A percentile compares a stretch with the other conserved stretches of the same genome.
Conservation (phyloP, 92 coral and sea anemone genomes). For the Parazoanthus atlanticus region DNA sequence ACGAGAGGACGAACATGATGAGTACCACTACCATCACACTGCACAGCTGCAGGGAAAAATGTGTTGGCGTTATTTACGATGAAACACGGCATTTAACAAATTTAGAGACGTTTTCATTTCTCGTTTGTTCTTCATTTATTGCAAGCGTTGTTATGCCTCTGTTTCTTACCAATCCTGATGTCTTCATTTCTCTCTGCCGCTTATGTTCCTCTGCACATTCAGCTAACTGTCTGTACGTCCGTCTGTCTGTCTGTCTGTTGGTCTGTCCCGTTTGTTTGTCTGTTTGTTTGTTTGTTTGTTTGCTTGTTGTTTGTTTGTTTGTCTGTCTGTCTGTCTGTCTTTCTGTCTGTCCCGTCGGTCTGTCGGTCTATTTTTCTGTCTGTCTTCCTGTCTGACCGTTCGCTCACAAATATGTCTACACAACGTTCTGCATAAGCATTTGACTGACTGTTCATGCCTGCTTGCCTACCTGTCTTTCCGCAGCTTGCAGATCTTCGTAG, state of each 20-base stretch:
- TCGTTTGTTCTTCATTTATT: not conserved
- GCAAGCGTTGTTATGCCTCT: not conserved
- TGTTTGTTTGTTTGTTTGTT: not conserved
- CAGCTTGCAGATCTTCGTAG: too few species aligned
- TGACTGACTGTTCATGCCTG: not conserved
- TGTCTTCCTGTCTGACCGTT: not conserved
- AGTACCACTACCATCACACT: slow-evolving; percentile 69
- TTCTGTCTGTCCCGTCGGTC: not conserved
- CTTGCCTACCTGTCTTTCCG: too few species aligned
- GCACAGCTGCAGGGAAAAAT: slow-evolving; percentile 60
- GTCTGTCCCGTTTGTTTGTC: not conserved
- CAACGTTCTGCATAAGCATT: not conserved
- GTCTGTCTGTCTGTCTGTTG: not conserved
- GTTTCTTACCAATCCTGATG: not conserved
- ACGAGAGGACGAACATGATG: slow-evolving; percentile 76
- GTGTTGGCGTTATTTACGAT: not conserved
- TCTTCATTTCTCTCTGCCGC: not conserved
- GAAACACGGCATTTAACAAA: too few species aligned
- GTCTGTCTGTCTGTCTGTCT: not conserved
- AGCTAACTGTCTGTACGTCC: not conserved
- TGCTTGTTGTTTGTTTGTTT: not conserved
- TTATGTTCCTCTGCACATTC: not conserved
- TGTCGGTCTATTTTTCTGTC: not conserved
- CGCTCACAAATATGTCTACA: not conserved
- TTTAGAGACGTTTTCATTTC: not conserved